Conservation (phyloP, 1,140 invertebrate genomes). For the Drosophila sturtevanti region DNA sequence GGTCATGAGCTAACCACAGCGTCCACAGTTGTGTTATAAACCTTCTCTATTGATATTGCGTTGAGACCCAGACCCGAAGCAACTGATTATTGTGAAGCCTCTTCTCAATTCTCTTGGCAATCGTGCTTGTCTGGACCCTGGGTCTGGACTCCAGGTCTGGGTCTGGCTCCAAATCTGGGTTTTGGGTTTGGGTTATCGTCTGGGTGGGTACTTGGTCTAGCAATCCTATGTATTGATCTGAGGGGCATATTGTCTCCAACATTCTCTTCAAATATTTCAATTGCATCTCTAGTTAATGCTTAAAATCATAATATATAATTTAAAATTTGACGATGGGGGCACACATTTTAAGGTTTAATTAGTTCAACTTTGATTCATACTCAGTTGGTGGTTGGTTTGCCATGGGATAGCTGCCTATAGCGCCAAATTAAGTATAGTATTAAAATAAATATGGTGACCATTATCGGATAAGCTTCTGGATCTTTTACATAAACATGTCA, state of each 20-base stretch:
- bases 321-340: conserved; percentile 44
- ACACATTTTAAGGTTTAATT: conserved; percentile 53
- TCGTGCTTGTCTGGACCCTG: conserved; percentile 65
- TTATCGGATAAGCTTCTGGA: conserved; percentile 81
- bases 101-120: conserved; percentile 65
- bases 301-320: conserved; percentile 6
- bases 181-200: conserved; percentile 33
- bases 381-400: not conserved
- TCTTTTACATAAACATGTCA: conserved; percentile 80
- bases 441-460: conserved; percentile 75
- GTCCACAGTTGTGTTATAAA: conserved; percentile 8
- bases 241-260: not conserved
- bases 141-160: no score
- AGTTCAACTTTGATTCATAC: not conserved
- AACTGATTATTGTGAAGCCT: conserved; percentile 74
- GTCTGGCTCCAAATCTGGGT: conserved; percentile 3
- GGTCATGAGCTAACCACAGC: conserved; percentile 30
- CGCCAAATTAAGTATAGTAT: conserved; percentile 67
- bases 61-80: conserved; percentile 69
- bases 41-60: conserved; percentile 60
- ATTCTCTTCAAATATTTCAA: not conserved
- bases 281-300: not conserved
- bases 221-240: not conserved
- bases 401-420: not conserved
- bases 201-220: not conserved